Evolutionary conservation across 2,888 invertebrate genomes (phyloP).

Genomic region (Allacma fusca): DNA sequence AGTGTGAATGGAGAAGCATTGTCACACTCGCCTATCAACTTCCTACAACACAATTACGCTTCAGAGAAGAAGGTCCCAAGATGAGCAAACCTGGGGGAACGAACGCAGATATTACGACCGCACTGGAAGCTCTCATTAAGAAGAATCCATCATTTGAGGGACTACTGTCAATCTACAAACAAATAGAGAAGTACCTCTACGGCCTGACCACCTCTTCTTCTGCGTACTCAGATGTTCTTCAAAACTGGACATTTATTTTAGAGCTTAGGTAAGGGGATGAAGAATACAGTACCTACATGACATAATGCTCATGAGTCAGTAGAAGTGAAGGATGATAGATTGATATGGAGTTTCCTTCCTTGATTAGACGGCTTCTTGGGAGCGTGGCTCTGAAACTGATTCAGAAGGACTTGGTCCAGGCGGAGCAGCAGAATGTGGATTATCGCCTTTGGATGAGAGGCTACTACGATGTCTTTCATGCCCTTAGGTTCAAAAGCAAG

Average conservation of each 20-base stretch:
- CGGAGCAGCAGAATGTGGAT: slow-evolving; percentile 33
- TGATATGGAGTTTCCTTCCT: background rate
- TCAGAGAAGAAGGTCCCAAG: too few relatives aligned
- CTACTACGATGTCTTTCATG: slow-evolving; percentile 34
- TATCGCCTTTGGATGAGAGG: slow-evolving; percentile 38
- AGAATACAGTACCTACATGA: too few relatives aligned
- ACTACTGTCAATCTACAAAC: slow-evolving; percentile 29
- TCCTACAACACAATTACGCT: too few relatives aligned
- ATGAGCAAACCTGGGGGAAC: background rate
- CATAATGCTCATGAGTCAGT: too few relatives aligned
- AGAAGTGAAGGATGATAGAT: too few relatives aligned
- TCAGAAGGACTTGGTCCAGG: slow-evolving; percentile 6
- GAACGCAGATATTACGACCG: slow-evolving; percentile 1
- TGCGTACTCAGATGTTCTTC: background rate
- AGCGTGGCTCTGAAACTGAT: slow-evolving; percentile 28
- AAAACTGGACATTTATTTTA: slow-evolving; percentile 30
- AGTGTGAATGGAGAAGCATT: too few relatives aligned
- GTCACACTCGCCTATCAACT: too few relatives aligned
- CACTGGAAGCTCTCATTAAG: slow-evolving; percentile 18
- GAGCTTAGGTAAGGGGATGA: slow-evolving; percentile 31
- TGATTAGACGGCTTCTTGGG: slow-evolving; percentile 25
- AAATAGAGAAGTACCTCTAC: slow-evolving; percentile 34
- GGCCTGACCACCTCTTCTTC: background rate
- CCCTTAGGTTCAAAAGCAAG: slow-evolving; percentile 2
- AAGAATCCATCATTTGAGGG: slow-evolving; percentile 30